Conservation (phyloP, 2,888 invertebrate species). For the Alloplasta piceator region DNA sequence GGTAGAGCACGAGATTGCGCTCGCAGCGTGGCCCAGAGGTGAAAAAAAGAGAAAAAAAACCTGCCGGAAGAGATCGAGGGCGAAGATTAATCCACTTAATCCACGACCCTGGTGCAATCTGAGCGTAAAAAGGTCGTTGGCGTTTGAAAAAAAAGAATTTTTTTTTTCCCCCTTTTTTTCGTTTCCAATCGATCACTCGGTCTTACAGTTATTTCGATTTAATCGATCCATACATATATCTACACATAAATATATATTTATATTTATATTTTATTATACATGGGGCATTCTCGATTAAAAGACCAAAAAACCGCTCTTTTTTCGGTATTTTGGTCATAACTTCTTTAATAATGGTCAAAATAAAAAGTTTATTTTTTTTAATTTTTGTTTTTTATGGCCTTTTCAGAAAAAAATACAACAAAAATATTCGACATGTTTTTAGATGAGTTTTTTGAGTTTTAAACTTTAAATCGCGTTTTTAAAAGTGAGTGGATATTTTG, state of each 20-base stretch:
- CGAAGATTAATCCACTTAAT: conserved; percentile 64
- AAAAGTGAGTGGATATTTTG: too few relatives aligned
- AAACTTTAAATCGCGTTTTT: too few relatives aligned
- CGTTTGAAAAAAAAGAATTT: not conserved
- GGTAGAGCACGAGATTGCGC: conserved; percentile 17
- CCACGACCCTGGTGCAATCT: conserved; percentile 30
- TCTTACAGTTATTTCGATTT: not conserved
- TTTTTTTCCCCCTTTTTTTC: not conserved
- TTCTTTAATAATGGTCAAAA: too few relatives aligned
- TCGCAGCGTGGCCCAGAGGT: conserved; percentile 5
- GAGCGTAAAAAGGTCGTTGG: conserved; percentile 34
- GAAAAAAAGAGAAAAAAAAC: conserved; percentile 13
- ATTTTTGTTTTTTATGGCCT: too few relatives aligned
- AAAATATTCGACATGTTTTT: too few relatives aligned
- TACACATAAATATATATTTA: not conserved
- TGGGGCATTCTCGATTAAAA: too few relatives aligned
- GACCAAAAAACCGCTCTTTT: too few relatives aligned
- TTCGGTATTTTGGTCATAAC: too few relatives aligned
- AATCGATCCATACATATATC: not conserved
- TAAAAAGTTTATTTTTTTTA: too few relatives aligned
- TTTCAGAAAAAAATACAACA: too few relatives aligned
- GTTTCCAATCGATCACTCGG: not conserved
- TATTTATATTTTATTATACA: too few relatives aligned
- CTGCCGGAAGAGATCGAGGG: conserved; percentile 53
- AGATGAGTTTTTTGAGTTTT: too few relatives aligned